Percentiles rank a stretch among this genome's conserved stretches.
phyloP scores from a whole-genome alignment of 2,113 vertebrate species.

The Columbina picui region DNA sequence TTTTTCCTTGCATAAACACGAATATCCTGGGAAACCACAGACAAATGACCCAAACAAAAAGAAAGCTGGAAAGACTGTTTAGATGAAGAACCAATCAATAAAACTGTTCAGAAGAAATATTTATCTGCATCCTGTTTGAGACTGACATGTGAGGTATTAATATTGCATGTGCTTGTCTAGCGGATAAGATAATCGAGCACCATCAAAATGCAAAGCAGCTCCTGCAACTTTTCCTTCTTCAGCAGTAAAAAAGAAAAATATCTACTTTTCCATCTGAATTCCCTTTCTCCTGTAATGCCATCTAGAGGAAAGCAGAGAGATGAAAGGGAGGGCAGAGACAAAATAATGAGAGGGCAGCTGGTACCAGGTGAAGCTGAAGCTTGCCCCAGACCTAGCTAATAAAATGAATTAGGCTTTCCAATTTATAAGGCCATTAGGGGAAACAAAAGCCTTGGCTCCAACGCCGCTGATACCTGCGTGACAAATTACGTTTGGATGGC shows the following conservation, averaged over 20 bases:
- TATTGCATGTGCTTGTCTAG: slow-evolving; percentile 29
- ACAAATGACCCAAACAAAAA: not conserved
- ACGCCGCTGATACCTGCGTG: not conserved
- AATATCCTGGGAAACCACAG: not conserved
- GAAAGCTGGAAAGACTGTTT: not conserved
- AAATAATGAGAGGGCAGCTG: not conserved
- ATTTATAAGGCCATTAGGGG: not conserved
- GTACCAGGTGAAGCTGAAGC: fast-evolving
- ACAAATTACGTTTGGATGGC: fast-evolving
- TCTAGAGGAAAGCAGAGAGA: slow-evolving; percentile 49
- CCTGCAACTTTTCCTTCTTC: not conserved
- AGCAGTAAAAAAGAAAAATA: not conserved
- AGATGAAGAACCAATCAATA: slow-evolving; percentile 26
- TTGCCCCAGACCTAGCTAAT: not conserved
- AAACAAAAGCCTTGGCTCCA: not conserved
- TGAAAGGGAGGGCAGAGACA: not conserved
- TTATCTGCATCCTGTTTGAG: slow-evolving; percentile 26
- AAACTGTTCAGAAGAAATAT: not conserved
- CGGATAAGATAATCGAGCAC: slow-evolving; percentile 34
- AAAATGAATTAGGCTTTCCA: not conserved
- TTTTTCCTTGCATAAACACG: not conserved
- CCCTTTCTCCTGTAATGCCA: slow-evolving; percentile 65
- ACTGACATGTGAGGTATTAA: slow-evolving; percentile 32
- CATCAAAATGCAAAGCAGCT: slow-evolving; percentile 37
- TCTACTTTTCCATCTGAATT: not conserved